Conservation (phyloP, 2,113 vertebrate species). For the Strix aluco region DNA sequence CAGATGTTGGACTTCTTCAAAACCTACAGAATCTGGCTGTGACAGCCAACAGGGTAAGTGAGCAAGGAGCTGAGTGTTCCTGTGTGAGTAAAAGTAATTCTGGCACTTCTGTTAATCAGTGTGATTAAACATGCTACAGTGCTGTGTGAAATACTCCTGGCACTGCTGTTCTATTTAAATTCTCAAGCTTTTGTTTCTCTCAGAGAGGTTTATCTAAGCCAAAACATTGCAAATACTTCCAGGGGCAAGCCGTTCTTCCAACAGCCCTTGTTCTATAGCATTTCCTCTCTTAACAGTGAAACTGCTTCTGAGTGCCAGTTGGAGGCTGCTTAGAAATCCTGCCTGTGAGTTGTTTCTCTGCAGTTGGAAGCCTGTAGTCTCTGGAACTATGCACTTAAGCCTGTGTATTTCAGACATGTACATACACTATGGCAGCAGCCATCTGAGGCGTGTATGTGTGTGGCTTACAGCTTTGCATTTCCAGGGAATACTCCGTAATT, state of each 20-base stretch:
- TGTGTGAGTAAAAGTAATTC: neutral
- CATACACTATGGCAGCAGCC: neutral
- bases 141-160: neutral
- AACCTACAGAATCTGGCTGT: slow-evolving; percentile 94
- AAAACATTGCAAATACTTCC: neutral
- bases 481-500: neutral
- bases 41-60: slow-evolving; percentile 92
- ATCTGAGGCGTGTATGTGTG: neutral
- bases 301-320: neutral
- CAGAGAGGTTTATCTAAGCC: neutral
- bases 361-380: neutral
- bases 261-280: neutral
- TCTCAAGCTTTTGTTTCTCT: neutral
- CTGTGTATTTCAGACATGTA: neutral
- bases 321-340: neutral
- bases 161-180: neutral
- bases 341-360: neutral
- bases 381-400: neutral
- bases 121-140: neutral
- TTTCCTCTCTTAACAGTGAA: neutral
- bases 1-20: slow-evolving; percentile 90
- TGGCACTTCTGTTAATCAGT: neutral
- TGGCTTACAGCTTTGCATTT: neutral
- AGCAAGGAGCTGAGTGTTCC: neutral
- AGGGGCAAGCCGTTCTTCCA: neutral